Percentiles rank a stretch among this genome's conserved stretches.
Conservation (phyloP, 2,888 invertebrate species). For the Microplitis deprimator region DNA sequence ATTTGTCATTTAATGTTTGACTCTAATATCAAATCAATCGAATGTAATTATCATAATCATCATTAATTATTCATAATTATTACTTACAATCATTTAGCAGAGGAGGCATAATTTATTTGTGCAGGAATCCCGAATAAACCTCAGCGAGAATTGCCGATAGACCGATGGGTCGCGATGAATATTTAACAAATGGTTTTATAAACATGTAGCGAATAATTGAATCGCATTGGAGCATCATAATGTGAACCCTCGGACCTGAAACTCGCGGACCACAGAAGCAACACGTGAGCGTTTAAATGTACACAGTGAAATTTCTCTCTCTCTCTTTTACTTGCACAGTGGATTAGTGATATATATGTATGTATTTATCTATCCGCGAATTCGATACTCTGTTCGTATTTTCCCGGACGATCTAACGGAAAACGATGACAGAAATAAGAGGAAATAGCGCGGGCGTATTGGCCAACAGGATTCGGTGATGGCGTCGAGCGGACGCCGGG, state of each 20-base stretch:
- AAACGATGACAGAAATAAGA: constrained; percentile 28
- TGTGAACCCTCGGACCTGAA: background rate
- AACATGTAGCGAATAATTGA: background rate
- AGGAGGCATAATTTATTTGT: no score
- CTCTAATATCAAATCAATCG: no score
- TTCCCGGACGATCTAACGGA: constrained; percentile 46
- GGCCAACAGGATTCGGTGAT: constrained; percentile 61
- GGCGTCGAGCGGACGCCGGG: constrained; percentile 63
- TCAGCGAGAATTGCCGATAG: background rate
- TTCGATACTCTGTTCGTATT: background rate
- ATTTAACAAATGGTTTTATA: background rate
- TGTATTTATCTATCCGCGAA: background rate
- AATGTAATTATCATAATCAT: no score
- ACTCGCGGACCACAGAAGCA: constrained; percentile 25
- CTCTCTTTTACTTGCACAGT: background rate
- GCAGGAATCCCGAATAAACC: no score
- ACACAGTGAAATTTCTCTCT: background rate
- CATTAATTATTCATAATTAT: no score
- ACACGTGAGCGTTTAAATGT: constrained; percentile 26
- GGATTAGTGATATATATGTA: background rate
- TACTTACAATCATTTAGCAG: no score
- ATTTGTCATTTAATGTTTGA: no score
- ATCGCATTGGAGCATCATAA: background rate
- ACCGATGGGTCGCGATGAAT: background rate
- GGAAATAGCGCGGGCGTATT: constrained; percentile 50